Percentiles rank a stretch among this genome's conserved stretches.
Evolutionary conservation across 2,888 invertebrate genomes (phyloP).

Genomic region (Monopis laevigella): DNA sequence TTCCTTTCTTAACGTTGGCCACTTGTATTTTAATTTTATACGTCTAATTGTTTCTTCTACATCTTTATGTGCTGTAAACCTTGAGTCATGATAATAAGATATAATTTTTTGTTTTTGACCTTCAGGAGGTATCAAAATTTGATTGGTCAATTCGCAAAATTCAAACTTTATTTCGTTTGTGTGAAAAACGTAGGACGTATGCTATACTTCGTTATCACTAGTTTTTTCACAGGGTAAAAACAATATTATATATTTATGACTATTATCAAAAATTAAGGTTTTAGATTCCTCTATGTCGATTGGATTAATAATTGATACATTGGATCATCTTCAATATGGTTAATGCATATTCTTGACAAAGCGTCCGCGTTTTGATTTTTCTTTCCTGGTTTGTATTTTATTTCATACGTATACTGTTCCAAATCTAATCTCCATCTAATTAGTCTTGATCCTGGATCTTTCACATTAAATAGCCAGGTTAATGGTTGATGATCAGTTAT

Average conservation of each 20-base stretch:
- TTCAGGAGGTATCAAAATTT: not conserved
- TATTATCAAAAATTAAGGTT: no score
- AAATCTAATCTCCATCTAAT: no score
- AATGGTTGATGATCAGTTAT: conserved; percentile 23
- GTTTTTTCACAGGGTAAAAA: no score
- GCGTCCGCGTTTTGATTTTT: conserved; percentile 25
- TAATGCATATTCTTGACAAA: conserved; percentile 18
- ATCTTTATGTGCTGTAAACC: conserved; percentile 26
- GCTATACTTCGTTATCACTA: no score
- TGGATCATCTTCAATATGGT: not conserved
- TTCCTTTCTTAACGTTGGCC: conserved; percentile 27
- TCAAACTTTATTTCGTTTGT: no score
- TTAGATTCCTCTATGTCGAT: no score
- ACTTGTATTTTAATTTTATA: conserved; percentile 25
- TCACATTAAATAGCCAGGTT: conserved; percentile 21
- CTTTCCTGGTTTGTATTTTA: conserved; percentile 26
- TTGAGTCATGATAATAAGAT: conserved; percentile 25
- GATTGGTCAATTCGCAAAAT: no score
- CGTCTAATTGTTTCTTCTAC: conserved; percentile 25
- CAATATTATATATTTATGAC: no score
- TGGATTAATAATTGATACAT: no score
- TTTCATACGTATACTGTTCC: no score
- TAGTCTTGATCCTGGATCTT: no score
- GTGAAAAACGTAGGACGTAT: no score
- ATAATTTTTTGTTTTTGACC: conserved; percentile 20